These are phyloP conservation scores for Ursus arctos DNA, from an alignment of 2,113 vertebrate genomes.

Conservation along the genomic window DNA sequence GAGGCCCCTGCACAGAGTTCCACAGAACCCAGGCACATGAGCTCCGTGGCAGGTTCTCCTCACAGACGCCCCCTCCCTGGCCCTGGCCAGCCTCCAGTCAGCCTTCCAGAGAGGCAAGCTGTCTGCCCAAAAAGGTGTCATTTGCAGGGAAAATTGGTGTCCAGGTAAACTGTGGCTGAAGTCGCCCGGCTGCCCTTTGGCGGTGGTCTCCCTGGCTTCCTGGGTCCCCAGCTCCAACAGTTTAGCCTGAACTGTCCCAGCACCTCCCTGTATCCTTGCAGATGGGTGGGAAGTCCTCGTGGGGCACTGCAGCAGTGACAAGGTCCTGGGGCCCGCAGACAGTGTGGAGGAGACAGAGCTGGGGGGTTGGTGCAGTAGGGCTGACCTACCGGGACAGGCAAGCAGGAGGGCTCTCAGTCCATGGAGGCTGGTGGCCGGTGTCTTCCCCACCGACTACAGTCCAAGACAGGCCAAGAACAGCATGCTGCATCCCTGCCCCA, in stretches of 20 bases:
- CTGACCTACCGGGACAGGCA: background rate
- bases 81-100: background rate
- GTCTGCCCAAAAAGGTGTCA: background rate
- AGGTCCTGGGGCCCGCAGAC: background rate
- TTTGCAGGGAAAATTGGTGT: background rate
- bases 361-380: rapidly evolving
- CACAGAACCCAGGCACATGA: background rate
- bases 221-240: background rate
- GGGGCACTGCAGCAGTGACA: background rate
- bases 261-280: background rate
- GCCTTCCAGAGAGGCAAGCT: background rate
- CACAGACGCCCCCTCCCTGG: background rate
- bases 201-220: rapidly evolving
- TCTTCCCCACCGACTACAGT: background rate
- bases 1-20: background rate
- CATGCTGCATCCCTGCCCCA: background rate
- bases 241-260: background rate
- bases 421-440: rapidly evolving
- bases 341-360: background rate
- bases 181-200: background rate
- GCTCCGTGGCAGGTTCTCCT: background rate
- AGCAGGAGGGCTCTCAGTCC: rapidly evolving
- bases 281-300: background rate
- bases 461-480: background rate
- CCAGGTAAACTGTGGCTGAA: background rate